Conservation (phyloP, 2,113 vertebrate genomes). For the Xenopus borealis region DNA sequence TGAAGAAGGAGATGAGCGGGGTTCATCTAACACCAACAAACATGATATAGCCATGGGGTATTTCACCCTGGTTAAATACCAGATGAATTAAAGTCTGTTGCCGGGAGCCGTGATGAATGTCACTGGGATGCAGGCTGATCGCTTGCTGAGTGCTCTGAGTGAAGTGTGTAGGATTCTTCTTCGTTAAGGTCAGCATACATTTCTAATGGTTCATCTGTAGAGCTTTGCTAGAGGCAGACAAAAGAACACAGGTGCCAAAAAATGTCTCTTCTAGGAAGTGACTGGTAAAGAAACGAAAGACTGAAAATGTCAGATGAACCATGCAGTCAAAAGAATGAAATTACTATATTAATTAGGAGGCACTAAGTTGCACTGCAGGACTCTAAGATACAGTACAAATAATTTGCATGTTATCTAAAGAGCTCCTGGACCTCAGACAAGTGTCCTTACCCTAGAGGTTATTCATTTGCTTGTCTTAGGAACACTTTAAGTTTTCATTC, state of each 20-base stretch:
- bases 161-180: conserved; percentile 60
- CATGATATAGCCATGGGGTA: conserved; percentile 63
- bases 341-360: not conserved
- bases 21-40: conserved; percentile 71
- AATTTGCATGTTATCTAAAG: not conserved
- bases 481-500: not conserved
- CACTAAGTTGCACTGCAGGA: not conserved
- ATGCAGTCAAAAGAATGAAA: conserved; percentile 3
- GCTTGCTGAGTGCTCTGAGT: conserved; percentile 63
- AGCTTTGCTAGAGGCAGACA: conserved; percentile 64
- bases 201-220: conserved; percentile 68
- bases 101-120: conserved; percentile 70
- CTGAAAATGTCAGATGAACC: conserved; percentile 51
- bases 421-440: not conserved
- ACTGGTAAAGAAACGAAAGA: conserved; percentile 28
- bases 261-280: conserved; percentile 59
- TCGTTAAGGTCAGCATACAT: conserved; percentile 67
- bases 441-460: conserved; percentile 20
- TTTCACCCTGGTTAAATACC: conserved; percentile 70
- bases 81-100: conserved; percentile 71
- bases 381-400: not conserved
- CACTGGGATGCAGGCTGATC: conserved; percentile 66
- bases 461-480: conserved; percentile 10
- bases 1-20: conserved; percentile 56
- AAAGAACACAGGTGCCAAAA: conserved; percentile 60